Conservation (phyloP, 2,797 vertebrate genomes). For the Poecilia gillii region DNA sequence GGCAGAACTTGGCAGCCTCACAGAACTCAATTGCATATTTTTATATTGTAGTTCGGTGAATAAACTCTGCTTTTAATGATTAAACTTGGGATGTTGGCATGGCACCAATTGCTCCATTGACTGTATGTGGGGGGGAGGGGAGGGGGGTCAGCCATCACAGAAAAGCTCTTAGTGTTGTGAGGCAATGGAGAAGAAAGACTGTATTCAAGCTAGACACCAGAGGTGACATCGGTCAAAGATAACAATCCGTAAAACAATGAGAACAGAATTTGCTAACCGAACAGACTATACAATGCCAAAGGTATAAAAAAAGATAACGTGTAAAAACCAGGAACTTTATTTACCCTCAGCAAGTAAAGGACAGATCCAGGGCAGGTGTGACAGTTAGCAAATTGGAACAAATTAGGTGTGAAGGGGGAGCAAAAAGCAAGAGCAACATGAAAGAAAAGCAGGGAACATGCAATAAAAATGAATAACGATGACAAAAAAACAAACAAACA, state of each 20-base stretch:
- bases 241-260: background rate
- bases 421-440: background rate
- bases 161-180: background rate
- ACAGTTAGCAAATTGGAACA: background rate
- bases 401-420: conserved; percentile 1
- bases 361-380: background rate
- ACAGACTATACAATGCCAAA: background rate
- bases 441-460: too few relatives aligned
- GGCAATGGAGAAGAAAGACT: background rate
- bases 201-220: background rate
- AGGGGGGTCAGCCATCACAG: background rate
- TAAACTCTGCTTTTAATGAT: background rate
- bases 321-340: background rate
- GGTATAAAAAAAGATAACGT: too few relatives aligned
- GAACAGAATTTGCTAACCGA: background rate
- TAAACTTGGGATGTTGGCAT: background rate
- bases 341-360: background rate
- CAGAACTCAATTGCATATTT: background rate
- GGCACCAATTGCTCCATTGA: background rate
- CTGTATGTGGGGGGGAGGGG: background rate
- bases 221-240: background rate
- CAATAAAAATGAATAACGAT: background rate
- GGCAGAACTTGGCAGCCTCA: background rate
- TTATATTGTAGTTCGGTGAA: background rate
- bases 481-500: background rate